These are phyloP conservation scores for Cylloceria caligata DNA, from an alignment of 2,888 invertebrate species.

Conservation along the genomic window DNA sequence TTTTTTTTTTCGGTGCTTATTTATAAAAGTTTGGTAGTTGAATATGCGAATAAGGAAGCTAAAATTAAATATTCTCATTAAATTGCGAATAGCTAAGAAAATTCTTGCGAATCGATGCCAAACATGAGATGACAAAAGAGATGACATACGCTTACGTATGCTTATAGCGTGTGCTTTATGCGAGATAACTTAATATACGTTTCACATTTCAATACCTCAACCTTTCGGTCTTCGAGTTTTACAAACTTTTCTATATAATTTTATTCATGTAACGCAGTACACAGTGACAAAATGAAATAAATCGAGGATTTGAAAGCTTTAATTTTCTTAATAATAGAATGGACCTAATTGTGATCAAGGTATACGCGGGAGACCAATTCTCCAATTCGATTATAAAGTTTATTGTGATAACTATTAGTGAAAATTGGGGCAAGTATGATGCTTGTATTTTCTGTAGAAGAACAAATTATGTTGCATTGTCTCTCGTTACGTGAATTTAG, in stretches of 20 bases:
- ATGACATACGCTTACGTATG: no score
- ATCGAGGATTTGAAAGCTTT: background rate
- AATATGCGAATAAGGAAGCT: slow-evolving; percentile 1
- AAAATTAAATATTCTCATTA: background rate
- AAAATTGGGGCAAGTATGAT: background rate
- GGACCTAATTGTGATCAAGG: background rate
- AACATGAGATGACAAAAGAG: background rate
- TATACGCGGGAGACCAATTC: background rate
- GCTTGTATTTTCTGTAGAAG: no score
- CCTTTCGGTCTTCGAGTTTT: background rate
- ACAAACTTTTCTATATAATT: background rate
- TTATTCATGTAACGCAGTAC: slow-evolving; percentile 1
- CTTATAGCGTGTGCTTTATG: no score
- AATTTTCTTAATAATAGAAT: background rate
- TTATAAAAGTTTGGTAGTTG: no score
- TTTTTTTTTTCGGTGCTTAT: background rate
- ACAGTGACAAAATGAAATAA: background rate
- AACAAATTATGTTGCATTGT: no score
- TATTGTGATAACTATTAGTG: background rate
- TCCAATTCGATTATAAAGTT: background rate
- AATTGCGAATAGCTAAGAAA: background rate
- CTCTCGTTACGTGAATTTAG: no score
- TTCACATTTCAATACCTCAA: background rate
- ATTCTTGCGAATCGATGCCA: background rate
- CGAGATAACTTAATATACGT: no score